Percentiles rank a stretch among this genome's conserved stretches.
These are phyloP conservation scores for Chaenodraco wilsoni DNA, from an alignment of 2,797 vertebrate genomes.

Conservation along the genomic window DNA sequence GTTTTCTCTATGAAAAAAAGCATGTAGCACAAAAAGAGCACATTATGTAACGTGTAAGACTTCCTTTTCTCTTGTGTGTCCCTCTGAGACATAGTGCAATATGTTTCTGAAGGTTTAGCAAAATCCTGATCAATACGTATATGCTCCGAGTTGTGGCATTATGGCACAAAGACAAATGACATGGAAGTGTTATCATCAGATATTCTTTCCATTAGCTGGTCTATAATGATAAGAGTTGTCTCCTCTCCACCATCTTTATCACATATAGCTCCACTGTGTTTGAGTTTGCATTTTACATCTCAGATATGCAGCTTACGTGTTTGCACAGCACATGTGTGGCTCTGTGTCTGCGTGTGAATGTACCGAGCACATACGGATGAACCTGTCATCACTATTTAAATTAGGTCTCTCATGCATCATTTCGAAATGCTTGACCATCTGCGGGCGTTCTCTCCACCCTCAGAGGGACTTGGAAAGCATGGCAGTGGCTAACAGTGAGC, in stretches of 20 bases:
- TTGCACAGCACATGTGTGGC: slow-evolving; percentile 40
- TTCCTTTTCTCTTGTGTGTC: neutral
- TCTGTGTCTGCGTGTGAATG: slow-evolving; percentile 36
- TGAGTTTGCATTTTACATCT: slow-evolving; percentile 19
- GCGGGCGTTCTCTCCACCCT: slow-evolving; percentile 36
- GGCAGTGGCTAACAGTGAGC: slow-evolving; percentile 47
- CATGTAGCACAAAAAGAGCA: slow-evolving; percentile 5
- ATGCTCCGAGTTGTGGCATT: neutral
- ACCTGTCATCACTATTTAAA: slow-evolving; percentile 47
- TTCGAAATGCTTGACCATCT: slow-evolving; percentile 67
- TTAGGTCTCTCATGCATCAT: slow-evolving; percentile 26
- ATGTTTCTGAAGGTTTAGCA: neutral
- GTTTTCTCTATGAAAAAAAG: neutral
- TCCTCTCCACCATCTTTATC: neutral
- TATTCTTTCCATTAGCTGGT: slow-evolving; percentile 5
- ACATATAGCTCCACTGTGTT: slow-evolving; percentile 11
- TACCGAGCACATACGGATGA: slow-evolving; percentile 38
- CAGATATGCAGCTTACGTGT: slow-evolving; percentile 22
- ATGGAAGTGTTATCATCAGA: neutral
- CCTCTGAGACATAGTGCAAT: neutral
- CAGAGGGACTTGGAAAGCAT: slow-evolving; percentile 51
- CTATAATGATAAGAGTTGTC: neutral
- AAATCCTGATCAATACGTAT: neutral
- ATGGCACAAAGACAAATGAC: slow-evolving; percentile 7
- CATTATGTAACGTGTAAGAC: neutral